A percentile compares a stretch with the other conserved stretches of the same genome.
Evolutionary conservation across 1,140 invertebrate species (phyloP).

Genomic region (Hycleus phaleratus): DNA sequence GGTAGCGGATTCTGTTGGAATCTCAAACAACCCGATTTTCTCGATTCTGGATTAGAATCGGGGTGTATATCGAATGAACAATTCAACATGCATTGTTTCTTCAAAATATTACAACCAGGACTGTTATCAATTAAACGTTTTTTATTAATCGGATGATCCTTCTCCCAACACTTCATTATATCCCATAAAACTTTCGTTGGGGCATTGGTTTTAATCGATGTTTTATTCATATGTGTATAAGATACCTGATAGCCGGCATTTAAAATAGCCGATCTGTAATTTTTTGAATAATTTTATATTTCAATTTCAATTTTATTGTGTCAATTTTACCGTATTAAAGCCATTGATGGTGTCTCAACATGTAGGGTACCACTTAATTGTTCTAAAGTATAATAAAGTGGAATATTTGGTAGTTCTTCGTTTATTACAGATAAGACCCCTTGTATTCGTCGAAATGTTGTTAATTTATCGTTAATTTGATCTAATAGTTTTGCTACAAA

Average conservation of each 20-base stretch:
- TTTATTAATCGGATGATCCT: slow-evolving; percentile 53
- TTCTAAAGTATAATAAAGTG: slow-evolving; percentile 78
- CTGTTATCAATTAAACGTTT: slow-evolving; percentile 48
- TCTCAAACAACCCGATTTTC: slow-evolving; percentile 61
- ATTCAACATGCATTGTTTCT: slow-evolving; percentile 37
- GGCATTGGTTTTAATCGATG: slow-evolving; percentile 91
- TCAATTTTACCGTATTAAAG: slow-evolving; percentile 50
- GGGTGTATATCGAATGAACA: slow-evolving; percentile 59
- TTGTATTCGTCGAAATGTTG: slow-evolving; percentile 67
- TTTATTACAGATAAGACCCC: slow-evolving; percentile 62
- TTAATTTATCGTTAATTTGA: slow-evolving; percentile 46
- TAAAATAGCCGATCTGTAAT: slow-evolving; percentile 78
- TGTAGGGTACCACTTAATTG: slow-evolving; percentile 58
- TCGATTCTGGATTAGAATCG: slow-evolving; percentile 72
- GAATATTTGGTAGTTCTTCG: slow-evolving; percentile 76
- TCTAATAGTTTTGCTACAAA: slow-evolving; percentile 61
- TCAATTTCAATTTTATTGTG: not conserved
- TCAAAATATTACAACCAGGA: slow-evolving; percentile 51
- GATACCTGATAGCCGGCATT: slow-evolving; percentile 92
- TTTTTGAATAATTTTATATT: not conserved
- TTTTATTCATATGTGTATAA: slow-evolving; percentile 79
- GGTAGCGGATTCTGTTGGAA: slow-evolving; percentile 82
- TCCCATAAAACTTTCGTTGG: slow-evolving; percentile 86
- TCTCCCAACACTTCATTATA: slow-evolving; percentile 78
- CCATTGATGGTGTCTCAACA: slow-evolving; percentile 54